phyloP scores from a whole-genome alignment of 1,140 invertebrate species.

The Solen grandis region DNA sequence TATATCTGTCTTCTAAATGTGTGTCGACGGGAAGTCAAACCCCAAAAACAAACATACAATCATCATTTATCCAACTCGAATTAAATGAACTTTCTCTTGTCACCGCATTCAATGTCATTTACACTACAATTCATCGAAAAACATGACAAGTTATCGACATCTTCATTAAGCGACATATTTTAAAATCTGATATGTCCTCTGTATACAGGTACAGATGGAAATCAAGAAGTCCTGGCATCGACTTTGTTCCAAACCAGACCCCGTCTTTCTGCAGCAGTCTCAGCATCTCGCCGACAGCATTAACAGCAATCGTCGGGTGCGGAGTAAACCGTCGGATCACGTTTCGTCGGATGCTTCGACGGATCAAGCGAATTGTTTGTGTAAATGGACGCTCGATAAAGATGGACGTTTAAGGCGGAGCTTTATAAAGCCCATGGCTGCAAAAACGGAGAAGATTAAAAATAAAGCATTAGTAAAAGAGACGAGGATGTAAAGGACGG shows the following conservation, averaged over 20 bases:
- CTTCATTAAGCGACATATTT: too few relatives aligned
- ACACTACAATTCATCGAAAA: too few relatives aligned
- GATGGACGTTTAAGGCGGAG: slow-evolving; percentile 29
- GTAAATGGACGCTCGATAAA: slow-evolving; percentile 52
- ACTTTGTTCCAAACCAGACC: slow-evolving; percentile 26
- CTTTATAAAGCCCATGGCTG: slow-evolving; percentile 15
- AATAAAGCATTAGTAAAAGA: not conserved
- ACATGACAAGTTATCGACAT: too few relatives aligned
- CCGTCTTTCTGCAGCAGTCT: slow-evolving; percentile 5
- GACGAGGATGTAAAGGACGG: slow-evolving; percentile 6
- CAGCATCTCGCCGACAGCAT: slow-evolving; percentile 9
- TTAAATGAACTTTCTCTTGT: too few relatives aligned
- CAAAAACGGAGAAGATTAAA: not conserved
- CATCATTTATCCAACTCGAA: too few relatives aligned
- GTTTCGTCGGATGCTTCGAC: slow-evolving; percentile 30
- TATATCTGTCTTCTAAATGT: too few relatives aligned
- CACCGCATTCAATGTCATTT: too few relatives aligned
- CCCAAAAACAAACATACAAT: too few relatives aligned
- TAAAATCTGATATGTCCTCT: not conserved
- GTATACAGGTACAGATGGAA: slow-evolving; percentile 33
- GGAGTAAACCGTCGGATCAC: not conserved
- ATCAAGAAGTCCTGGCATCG: slow-evolving; percentile 26
- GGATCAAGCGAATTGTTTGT: slow-evolving; percentile 20
- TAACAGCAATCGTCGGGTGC: not conserved
- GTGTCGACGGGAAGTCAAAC: too few relatives aligned